Conservation (phyloP, 2,797 vertebrate genomes). For the Varecia variegata region DNA sequence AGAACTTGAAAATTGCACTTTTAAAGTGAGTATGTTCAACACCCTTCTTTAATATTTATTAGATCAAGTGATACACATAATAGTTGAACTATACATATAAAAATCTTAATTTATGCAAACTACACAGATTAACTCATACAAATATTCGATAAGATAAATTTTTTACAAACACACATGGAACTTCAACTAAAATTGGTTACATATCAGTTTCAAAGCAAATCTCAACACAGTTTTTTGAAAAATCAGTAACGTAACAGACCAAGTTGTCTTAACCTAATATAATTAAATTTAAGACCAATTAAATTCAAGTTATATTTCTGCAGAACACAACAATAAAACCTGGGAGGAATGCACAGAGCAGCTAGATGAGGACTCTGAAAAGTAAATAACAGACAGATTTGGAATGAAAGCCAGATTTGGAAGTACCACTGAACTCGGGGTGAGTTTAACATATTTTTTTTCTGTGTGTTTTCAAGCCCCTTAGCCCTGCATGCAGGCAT, state of each 20-base stretch:
- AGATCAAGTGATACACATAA: neutral
- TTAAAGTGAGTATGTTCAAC: neutral
- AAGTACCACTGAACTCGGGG: neutral
- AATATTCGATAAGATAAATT: neutral
- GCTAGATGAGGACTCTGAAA: neutral
- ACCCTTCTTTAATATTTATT: neutral
- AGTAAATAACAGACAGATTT: neutral
- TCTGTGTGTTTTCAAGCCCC: neutral
- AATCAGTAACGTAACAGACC: neutral
- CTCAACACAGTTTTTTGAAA: neutral
- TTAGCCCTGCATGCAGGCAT: neutral
- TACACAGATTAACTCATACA: neutral
- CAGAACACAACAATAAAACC: neutral
- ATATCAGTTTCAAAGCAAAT: neutral
- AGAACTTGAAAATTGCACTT: neutral
- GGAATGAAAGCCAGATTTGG: neutral
- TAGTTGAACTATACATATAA: neutral
- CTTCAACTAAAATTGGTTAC: neutral
- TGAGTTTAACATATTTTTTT: neutral
- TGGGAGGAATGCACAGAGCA: neutral
- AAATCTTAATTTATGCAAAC: neutral
- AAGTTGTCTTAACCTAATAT: neutral
- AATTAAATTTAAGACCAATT: neutral
- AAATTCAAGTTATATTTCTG: neutral
- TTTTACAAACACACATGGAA: neutral